Conservation (phyloP, 2,113 vertebrate genomes). For the Tor tambroides region DNA sequence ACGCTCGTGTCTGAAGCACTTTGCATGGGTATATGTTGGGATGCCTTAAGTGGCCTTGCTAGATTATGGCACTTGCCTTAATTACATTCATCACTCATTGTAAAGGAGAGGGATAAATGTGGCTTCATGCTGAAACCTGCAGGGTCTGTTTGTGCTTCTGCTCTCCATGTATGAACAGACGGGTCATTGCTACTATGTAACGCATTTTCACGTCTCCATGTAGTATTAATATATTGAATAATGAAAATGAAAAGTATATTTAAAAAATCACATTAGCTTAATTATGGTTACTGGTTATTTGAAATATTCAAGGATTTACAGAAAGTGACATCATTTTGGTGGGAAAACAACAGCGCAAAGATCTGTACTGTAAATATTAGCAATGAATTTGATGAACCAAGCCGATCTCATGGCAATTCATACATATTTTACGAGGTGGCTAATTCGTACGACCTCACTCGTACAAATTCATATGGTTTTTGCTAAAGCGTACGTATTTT, state of each 20-base stretch:
- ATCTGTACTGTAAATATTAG: no score
- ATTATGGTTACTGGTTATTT: neutral
- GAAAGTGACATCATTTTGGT: no score
- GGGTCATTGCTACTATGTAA: neutral
- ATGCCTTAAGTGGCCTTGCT: slow-evolving; percentile 38
- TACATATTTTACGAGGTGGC: no score
- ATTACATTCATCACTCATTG: slow-evolving; percentile 33
- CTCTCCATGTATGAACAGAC: neutral
- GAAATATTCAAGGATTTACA: neutral
- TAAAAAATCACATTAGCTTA: no score
- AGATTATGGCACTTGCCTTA: slow-evolving; percentile 37
- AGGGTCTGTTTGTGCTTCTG: neutral
- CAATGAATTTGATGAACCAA: no score
- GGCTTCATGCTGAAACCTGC: neutral
- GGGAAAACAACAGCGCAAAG: no score
- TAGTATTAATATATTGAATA: neutral
- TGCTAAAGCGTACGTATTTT: no score
- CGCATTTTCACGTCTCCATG: neutral
- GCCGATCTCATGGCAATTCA: no score
- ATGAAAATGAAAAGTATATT: neutral
- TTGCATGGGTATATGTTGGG: slow-evolving; percentile 28
- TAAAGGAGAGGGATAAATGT: slow-evolving; percentile 5
- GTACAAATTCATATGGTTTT: no score
- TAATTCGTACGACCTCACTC: no score
- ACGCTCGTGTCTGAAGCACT: slow-evolving; percentile 31